phyloP scores from a whole-genome alignment of 2,797 vertebrate species.

The Epinephelus malabaricus region DNA sequence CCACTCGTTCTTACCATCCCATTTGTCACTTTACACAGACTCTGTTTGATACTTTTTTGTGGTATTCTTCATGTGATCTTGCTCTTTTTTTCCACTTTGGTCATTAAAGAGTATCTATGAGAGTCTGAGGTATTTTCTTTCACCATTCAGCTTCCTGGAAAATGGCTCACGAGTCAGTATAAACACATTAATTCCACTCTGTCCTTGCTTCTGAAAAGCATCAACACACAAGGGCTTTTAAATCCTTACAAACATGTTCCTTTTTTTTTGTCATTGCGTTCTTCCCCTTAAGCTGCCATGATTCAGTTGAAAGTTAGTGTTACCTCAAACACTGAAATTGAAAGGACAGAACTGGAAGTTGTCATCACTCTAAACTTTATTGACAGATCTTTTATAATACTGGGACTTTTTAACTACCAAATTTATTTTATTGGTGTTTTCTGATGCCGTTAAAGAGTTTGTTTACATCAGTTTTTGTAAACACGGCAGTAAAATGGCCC shows the following conservation, averaged over 20 bases:
- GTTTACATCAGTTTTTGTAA: not conserved
- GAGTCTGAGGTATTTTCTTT: not conserved
- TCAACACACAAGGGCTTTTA: not conserved
- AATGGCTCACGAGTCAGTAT: conserved; percentile 2
- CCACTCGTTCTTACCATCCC: not conserved
- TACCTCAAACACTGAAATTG: not conserved
- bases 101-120: not conserved
- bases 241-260: not conserved
- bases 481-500: not conserved
- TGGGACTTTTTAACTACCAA: not conserved
- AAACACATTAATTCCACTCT: conserved; percentile 20
- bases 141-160: conserved; percentile 1
- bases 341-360: not conserved
- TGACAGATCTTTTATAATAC: not conserved
- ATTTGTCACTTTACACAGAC: not conserved
- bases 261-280: not conserved
- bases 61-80: not conserved
- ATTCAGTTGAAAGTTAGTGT: not conserved
- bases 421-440: not conserved
- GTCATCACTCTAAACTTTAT: not conserved
- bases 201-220: conserved; percentile 16
- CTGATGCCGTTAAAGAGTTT: not conserved
- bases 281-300: not conserved
- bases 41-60: not conserved
- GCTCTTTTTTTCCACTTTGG: not conserved